These are phyloP conservation scores for Sinocyclocheilus grahami DNA, from an alignment of 2,113 vertebrate species.

Conservation along the genomic window DNA sequence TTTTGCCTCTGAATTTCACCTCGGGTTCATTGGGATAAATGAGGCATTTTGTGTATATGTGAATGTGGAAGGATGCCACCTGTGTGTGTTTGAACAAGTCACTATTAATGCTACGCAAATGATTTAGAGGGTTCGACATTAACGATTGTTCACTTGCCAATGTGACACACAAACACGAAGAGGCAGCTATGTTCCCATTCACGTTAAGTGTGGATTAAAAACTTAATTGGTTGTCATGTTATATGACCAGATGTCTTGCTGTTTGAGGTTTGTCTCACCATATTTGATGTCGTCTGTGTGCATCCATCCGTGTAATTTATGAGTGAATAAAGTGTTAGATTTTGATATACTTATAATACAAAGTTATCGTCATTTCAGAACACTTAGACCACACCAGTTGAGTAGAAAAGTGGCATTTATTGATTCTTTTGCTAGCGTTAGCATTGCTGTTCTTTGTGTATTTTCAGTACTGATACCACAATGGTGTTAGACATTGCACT, in stretches of 20 bases:
- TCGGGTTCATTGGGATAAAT: slow-evolving; percentile 25
- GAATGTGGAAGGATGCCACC: neutral
- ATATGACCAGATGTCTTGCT: too few relatives aligned
- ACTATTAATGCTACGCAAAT: neutral
- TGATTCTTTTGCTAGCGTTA: neutral
- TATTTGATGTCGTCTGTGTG: neutral
- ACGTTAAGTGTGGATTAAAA: too few relatives aligned
- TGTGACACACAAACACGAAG: neutral
- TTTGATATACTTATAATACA: neutral
- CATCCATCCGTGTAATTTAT: neutral
- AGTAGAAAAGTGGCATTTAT: neutral
- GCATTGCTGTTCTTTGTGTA: neutral
- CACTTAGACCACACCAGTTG: neutral
- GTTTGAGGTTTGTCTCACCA: too few relatives aligned
- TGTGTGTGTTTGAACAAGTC: neutral
- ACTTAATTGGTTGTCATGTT: too few relatives aligned
- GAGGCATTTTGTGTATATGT: neutral
- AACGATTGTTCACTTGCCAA: neutral
- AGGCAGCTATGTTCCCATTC: neutral
- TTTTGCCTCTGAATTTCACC: slow-evolving; percentile 35
- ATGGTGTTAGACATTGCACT: neutral
- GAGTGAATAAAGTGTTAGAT: neutral
- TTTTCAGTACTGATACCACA: neutral
- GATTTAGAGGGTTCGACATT: neutral
- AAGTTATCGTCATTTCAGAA: neutral